Evolutionary conservation across 2,888 invertebrate genomes (phyloP), one percentile per base, ranked within the genome.

Genomic region (Andrena dorsata): DNA sequence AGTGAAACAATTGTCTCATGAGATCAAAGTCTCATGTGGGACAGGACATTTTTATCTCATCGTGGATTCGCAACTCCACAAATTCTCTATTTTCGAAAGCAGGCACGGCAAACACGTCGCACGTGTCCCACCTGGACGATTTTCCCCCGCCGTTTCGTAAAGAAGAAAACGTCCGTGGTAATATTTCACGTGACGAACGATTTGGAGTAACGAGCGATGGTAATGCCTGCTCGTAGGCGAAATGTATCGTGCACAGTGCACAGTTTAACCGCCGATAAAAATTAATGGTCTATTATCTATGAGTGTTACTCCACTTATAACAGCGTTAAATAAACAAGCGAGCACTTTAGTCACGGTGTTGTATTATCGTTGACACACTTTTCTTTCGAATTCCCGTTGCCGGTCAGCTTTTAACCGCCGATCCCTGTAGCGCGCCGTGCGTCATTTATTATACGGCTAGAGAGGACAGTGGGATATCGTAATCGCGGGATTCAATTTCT

Each of bases 251-350:
- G 64, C 23, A 56, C 56, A 23, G 56, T 56, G 56, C 56, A 56
- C 75, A 77, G 79, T 82, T 82, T 58, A 63, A 83, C 76, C 56
- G 78, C 53, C 76, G 87, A 87, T 87, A 87, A 85, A 87, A 87
- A 83, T 83, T 56, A 83, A 83, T 75, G 76, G 69, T 32, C 76
- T 63, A 74, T 87, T 87, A 87, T 87, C 86, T 81, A 69, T 23
- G 66, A 79, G 79, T 75, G 60, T 78, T 73, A 75, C 69, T 83
- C 83, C 47, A 71, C 56, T 85, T 83, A 60, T 76, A 78, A 74
- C 76, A 53, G 32, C 64, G 72, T 64, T 76, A 79, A 74, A 76
- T 41, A 63, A 78, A 78, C 71, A 70, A 80, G 71, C 68, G 78
- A 72, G 63, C 76, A 65, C 51, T 74, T 78, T 76, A 35, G 82